These are phyloP conservation scores for Chroicocephalus ridibundus DNA, from an alignment of 2,113 vertebrate genomes.

Conservation along the genomic window DNA sequence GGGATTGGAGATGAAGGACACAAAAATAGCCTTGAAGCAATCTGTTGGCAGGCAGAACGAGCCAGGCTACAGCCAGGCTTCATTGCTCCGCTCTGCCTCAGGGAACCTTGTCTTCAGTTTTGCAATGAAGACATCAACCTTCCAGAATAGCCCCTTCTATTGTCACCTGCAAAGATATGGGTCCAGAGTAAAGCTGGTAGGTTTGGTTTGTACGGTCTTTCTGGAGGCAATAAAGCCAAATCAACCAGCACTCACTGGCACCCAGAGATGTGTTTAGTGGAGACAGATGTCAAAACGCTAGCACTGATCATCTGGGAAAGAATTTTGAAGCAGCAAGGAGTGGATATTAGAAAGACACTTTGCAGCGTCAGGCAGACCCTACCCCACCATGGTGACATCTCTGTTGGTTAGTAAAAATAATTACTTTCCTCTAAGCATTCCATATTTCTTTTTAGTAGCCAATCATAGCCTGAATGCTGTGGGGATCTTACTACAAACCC, in stretches of 20 bases:
- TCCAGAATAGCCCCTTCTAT: not conserved
- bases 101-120: not conserved
- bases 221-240: not conserved
- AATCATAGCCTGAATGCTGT: not conserved
- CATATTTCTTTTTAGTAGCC: not conserved
- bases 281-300: not conserved
- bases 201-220: not conserved
- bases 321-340: not conserved
- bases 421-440: not conserved
- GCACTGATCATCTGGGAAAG: not conserved
- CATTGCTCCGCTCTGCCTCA: not conserved
- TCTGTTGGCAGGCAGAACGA: not conserved
- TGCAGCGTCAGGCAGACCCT: not conserved
- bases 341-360: not conserved
- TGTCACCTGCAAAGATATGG: not conserved
- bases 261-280: not conserved
- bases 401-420: not conserved
- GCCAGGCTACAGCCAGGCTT: not conserved
- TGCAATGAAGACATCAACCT: not conserved
- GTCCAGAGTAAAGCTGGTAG: not conserved
- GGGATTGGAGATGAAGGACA: not conserved
- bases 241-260: not conserved
- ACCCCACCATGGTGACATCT: not conserved
- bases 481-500: not conserved
- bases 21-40: not conserved